Evolutionary conservation across 2,888 invertebrate species (phyloP), one percentile per base, ranked within the genome.

Genomic region (Anagyrus pseudococci): DNA sequence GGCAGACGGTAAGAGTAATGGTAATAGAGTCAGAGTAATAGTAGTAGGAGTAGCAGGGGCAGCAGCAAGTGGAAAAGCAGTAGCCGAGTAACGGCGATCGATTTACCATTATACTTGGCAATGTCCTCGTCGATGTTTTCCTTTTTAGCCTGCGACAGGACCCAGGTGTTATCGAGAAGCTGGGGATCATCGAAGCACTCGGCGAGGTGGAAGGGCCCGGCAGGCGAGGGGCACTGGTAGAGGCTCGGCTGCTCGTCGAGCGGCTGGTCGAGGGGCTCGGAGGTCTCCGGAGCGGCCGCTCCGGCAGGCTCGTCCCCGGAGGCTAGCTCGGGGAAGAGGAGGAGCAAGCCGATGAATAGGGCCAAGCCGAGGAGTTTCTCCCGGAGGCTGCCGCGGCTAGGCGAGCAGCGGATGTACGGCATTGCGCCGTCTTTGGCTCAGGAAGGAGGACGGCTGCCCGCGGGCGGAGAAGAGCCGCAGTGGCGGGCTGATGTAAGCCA

Each of bases 41-140:
- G n/a, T n/a, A n/a, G n/a, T n/a, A n/a, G n/a, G n/a, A n/a, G n/a
- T n/a, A n/a, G n/a, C n/a, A n/a, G n/a, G n/a, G n/a, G n/a, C n/a
- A n/a, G n/a, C n/a, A n/a, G n/a, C n/a, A n/a, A n/a, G n/a, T n/a
- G n/a, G n/a, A n/a, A n/a, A n/a, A n/a, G n/a, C n/a, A n/a, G n/a
- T n/a, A n/a, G n/a, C n/a, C n/a, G n/a, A n/a, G n/a, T n/a, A n/a
- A n/a, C n/a, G n/a, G n/a, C n/a, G n/a, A n/a, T n/a, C n/a, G n/a
- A n/a, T n/a, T n/a, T n/a, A 75, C 97, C 98, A 83, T 98, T 95
- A 82, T 98, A 98, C 83, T 97, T 96, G 13, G 96, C 92, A 64
- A 97, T 92, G 68, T 91, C 90, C 66, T 95, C 96, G 70, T 96
- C 94, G 1, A 84, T 88, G 55, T 87, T 89, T 69, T 95, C 94